Base-by-base conservation (phyloP, 2,113 vertebrate genomes). In the Sinocyclocheilus anophthalmus region DNA sequence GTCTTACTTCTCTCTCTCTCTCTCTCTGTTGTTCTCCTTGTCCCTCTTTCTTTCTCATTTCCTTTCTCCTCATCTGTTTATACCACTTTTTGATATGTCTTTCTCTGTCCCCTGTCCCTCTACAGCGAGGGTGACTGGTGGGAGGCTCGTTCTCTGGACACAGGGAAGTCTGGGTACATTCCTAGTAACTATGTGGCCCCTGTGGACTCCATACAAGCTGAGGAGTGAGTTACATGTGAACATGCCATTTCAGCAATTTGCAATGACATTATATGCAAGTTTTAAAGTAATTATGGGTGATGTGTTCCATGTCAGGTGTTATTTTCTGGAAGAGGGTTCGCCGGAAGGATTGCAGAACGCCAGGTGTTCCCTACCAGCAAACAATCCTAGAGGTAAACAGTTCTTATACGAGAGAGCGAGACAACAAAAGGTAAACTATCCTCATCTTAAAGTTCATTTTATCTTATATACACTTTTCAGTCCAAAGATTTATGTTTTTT, bases 181-280 rank as follows among this genome's bases (percentile, higher is more conserved):
- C 98, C 98, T 88, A 98, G 97, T 93, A 99, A 99, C 93, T 99
- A 99, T 0, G 97, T 99, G 86, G 98, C 98, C 45, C 97, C 98
- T 0, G 95, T 96, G 72, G 96, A 99, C 91, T 99, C 98, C 22
- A 99, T 99, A 94, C 97, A 99, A 91, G 97, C 98, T 5, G 97
- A 99, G 90, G 98, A 99, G 98, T 99, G 90, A 97, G 98, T 95
- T 69, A 45, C 70, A 67, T 76, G 86, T 77, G 55, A 76, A 87
- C 76, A 42, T 80, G n/a, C 33, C 6, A 61, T 26, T 72, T 75
- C 48, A 14, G 20, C 33, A 24, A 70, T 37, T 75, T 50, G 65
- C 26, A 26, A 11, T 30, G 33, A 50, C 37, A 55, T 73, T 59
- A 67, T 26, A 13, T 42, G 63, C 61, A 61, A 20, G 37, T 30